A percentile compares a stretch with the other conserved stretches of the same genome.
Conservation (phyloP, 2,113 vertebrate species). For the Mixornis gularis region DNA sequence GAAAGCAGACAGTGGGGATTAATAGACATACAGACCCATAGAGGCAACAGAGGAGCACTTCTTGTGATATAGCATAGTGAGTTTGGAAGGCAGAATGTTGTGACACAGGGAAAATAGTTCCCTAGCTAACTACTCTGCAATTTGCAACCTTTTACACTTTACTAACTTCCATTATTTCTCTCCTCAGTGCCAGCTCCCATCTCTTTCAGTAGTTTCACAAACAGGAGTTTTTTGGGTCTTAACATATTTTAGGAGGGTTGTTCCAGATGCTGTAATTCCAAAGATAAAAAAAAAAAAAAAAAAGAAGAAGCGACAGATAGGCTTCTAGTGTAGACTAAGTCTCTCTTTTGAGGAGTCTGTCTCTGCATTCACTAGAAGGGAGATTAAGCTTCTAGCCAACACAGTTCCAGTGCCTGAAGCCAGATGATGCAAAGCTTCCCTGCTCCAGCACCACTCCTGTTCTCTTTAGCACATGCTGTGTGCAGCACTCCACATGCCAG, state of each 20-base stretch:
- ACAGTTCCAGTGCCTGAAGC: background rate
- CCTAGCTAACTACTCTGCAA: background rate
- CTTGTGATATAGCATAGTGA: background rate
- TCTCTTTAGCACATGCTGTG: rapidly evolving
- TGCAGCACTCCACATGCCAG: rapidly evolving
- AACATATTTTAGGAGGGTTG: background rate
- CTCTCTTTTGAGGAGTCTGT: background rate
- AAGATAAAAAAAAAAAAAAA: background rate
- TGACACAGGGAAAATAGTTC: background rate
- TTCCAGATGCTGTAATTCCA: background rate
- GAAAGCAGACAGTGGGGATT: background rate
- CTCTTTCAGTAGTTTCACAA: background rate
- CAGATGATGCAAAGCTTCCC: background rate
- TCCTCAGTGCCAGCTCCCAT: background rate
- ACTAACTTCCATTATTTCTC: background rate
- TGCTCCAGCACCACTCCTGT: background rate
- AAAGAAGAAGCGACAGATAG: background rate
- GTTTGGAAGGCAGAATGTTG: background rate
- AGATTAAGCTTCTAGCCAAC: background rate
- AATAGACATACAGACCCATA: background rate
- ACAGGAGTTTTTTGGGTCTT: background rate
- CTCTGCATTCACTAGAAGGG: background rate
- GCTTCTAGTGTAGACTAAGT: background rate
- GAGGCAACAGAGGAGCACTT: background rate
- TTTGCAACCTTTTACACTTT: background rate